Evolutionary conservation across 2,888 invertebrate species (phyloP), one percentile per base, ranked within the genome.

Genomic region (Orthosia cruda): DNA sequence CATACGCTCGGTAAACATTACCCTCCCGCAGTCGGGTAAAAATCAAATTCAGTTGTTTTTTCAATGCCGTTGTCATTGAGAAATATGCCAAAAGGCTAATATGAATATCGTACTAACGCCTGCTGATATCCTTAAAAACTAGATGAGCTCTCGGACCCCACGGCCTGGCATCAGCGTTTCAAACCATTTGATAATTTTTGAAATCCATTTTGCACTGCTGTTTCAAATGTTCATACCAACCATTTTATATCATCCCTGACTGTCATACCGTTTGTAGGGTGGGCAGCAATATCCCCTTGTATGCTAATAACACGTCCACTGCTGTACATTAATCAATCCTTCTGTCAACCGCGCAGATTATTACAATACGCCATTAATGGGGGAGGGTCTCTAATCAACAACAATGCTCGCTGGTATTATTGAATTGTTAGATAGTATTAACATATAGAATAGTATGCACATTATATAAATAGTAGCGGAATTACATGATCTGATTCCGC

Each of bases 301-400:
- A 52, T 54, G 52, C 54, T 74, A 77, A 74, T 74, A 59, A 54
- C 64, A 61, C 57, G 68, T 59, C 58, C 58, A 75, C 32, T 23
- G 5, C 18, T 20, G 18, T 16, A 55, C 71, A 78, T 70, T 78
- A 78, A 70, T 79, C 84, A 83, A 52, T 79, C 52, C 26, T 49
- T 45, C 47, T 83, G 80, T 62, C 80, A 80, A 20, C 32, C 23
- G n/a, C 12, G 45, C 62, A 40, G 61, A 62, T 54, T 78, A 83
- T 70, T 62, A 83, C 71, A 58, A 63, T 81, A 75, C 75, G 80
- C 57, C 74, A 80, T 76, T 32, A 52, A 80, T 64, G 40, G 20
- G n/a, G 26, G 16, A 49, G 16, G 59, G 32, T 20, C 20, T 20
- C 16, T 40, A 49, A 45, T 57, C 20, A 74, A 71, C 71, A 57